Evolutionary conservation across 1,140 invertebrate species (phyloP).

Genomic region (Brachionus calyciflorus): DNA sequence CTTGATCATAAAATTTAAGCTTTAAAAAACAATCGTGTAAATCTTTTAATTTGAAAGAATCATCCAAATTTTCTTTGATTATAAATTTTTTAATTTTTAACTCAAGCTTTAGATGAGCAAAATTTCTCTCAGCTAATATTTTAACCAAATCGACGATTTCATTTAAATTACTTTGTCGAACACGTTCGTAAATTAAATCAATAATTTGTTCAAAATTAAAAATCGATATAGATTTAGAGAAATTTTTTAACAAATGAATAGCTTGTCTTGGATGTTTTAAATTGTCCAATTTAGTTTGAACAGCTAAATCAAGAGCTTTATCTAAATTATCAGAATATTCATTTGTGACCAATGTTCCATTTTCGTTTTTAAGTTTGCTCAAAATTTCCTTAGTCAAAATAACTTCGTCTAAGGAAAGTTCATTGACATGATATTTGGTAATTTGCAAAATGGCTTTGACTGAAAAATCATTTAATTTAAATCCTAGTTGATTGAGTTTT

Average conservation of each 20-base stretch:
- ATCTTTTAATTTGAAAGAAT: background rate
- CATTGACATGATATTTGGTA: slow-evolving; percentile 28
- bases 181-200: background rate
- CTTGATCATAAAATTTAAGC: slow-evolving; percentile 25
- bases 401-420: background rate
- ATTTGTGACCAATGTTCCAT: background rate
- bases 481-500: background rate
- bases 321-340: slow-evolving; percentile 26
- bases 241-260: slow-evolving; percentile 3
- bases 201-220: slow-evolving; percentile 4
- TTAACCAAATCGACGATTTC: background rate
- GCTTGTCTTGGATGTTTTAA: slow-evolving; percentile 2
- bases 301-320: background rate
- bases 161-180: background rate
- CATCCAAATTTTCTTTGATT: background rate
- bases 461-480: slow-evolving; percentile 4
- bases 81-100: background rate
- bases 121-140: background rate
- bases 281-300: slow-evolving; percentile 15
- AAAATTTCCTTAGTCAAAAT: background rate
- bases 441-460: slow-evolving; percentile 9
- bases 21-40: background rate
- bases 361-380: background rate
- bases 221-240: background rate
- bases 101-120: background rate